A percentile compares a stretch with the other conserved stretches of the same genome.
These are phyloP conservation scores for Dascillus cervinus DNA, from an alignment of 2,888 invertebrate genomes.

Conservation along the genomic window DNA sequence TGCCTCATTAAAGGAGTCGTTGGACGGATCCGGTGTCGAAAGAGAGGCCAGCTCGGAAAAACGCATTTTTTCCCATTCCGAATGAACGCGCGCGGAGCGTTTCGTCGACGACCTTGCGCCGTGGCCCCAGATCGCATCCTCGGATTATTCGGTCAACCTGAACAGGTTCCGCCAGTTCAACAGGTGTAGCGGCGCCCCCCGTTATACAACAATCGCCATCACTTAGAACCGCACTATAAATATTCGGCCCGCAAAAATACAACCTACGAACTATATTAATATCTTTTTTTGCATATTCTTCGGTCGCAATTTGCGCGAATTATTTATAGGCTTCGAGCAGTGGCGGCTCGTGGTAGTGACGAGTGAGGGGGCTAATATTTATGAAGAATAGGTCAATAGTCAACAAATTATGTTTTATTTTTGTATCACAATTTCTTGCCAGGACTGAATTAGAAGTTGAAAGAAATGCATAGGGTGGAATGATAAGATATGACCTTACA, in stretches of 20 bases:
- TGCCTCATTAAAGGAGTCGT: too few relatives aligned
- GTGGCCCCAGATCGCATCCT: constrained; percentile 20
- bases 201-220: constrained; percentile 28
- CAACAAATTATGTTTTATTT: too few relatives aligned
- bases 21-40: too few relatives aligned
- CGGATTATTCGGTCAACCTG: constrained; percentile 26
- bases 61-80: too few relatives aligned
- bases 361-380: too few relatives aligned
- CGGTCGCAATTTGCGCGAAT: constrained; percentile 11
- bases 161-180: constrained; percentile 34
- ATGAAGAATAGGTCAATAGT: too few relatives aligned
- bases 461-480: too few relatives aligned
- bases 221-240: constrained; percentile 18
- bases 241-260: constrained; percentile 19
- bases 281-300: constrained; percentile 13
- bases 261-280: constrained; percentile 17
- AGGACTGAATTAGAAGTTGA: too few relatives aligned
- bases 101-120: constrained; percentile 20
- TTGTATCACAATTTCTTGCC: too few relatives aligned
- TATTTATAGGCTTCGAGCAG: constrained; percentile 6
- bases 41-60: too few relatives aligned
- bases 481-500: too few relatives aligned
- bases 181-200: constrained; percentile 33
- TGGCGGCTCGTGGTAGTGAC: background rate
- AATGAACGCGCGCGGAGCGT: too few relatives aligned